Evolutionary conservation across 2,113 vertebrate species (phyloP).

Genomic region (Pitta sordida): DNA sequence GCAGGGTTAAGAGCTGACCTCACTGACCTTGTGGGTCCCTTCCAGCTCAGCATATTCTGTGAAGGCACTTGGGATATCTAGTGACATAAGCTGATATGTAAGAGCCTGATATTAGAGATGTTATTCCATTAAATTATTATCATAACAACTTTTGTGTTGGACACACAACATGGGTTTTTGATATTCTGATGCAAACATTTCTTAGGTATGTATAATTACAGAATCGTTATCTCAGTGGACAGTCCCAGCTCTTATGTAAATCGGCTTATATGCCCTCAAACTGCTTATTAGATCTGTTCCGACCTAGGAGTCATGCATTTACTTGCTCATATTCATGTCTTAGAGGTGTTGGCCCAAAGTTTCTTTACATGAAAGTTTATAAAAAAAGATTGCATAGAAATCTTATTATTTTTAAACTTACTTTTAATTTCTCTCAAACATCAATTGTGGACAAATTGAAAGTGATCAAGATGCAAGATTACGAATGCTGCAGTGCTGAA

Average conservation of each 20-base stretch:
- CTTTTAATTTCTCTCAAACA: background rate
- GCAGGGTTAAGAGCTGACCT: background rate
- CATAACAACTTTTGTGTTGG: background rate
- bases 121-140: background rate
- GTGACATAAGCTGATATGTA: background rate
- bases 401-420: background rate
- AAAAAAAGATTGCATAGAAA: background rate
- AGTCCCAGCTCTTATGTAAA: too few relatives aligned
- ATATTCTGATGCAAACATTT: slow-evolving; percentile 1
- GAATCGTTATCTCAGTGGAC: slow-evolving; percentile 24
- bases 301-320: background rate
- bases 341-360: background rate
- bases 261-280: slow-evolving; percentile 2
- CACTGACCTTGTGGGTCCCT: background rate
- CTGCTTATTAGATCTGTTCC: background rate
- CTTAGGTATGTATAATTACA: background rate
- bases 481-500: background rate
- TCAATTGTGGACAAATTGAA: background rate
- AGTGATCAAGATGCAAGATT: background rate
- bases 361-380: background rate
- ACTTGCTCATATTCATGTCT: background rate
- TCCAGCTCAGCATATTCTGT: background rate
- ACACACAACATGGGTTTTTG: background rate
- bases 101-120: background rate
- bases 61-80: background rate